Base-by-base conservation (phyloP, 2,113 vertebrate species). In the Illadopsis cleaveri region DNA sequence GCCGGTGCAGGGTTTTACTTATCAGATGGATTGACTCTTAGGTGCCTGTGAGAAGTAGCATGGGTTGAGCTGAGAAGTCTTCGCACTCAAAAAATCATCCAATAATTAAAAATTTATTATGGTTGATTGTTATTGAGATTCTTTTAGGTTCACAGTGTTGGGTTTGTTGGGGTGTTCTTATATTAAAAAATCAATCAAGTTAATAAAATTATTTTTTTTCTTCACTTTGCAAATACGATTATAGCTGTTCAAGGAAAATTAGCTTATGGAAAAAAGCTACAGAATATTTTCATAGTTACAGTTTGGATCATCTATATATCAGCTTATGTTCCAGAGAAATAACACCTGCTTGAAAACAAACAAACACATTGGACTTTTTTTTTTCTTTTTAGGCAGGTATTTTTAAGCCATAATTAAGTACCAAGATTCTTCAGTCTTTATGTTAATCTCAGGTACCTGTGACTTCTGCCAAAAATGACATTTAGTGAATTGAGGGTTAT, bases 181-280 rank as follows among this genome's bases (percentile, higher is more conserved):
- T 20, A 95, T 97, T 82, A 93, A 98, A 85, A 98, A 98, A 98
- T 98, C 97, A 98, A 53, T 95, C 93, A 97, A 95, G 78, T 91
- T 97, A 98, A 98, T 98, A 98, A 91, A 96, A 14, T 83, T 89
- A 90, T 88, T 3, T 87, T 88, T 76, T 96, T 93, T 90, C 33
- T 85, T 53, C 25, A 62, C 27, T 93, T 62, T 75, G 48, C 35
- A 80, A 38, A 68, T 64, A 15, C 25, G 31, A 31, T 75, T 68
- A 28, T 54, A 50, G 30, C 47, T 85, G 18, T 70, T 79, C 33
- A 56, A 56, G 19, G 33, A 79, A 82, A 90, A 85, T n/a, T 23
- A 54, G 11, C 6, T 12, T 33, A 44, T 19, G 30, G 64, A 47
- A 66, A 48, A 88, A 94, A 83, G 18, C 62, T 89, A 35, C 40